Percentiles rank a stretch among this genome's conserved stretches.
Conservation (phyloP, 2,113 vertebrate species). For the Numida meleagris region DNA sequence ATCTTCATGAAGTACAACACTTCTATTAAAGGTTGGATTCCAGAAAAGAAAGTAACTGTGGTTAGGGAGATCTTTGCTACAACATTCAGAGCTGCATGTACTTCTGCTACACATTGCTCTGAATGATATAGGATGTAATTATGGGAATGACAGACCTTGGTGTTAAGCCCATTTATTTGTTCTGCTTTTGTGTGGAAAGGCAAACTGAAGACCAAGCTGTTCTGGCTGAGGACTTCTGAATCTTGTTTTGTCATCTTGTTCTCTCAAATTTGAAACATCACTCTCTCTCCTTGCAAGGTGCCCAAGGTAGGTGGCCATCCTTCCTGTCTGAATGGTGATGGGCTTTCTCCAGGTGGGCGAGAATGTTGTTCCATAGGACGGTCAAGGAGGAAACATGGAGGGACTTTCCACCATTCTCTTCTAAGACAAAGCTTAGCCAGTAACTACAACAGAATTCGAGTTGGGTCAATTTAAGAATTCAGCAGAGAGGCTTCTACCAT, state of each 20-base stretch:
- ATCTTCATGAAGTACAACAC: constrained; percentile 16
- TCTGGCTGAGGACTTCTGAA: constrained; percentile 8
- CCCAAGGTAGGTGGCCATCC: constrained; percentile 47
- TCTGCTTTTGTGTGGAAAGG: constrained; percentile 46
- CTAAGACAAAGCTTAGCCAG: constrained; percentile 51
- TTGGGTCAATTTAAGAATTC: constrained; percentile 84
- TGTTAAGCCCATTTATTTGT: constrained; percentile 18
- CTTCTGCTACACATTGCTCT: constrained; percentile 11
- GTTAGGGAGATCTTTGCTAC: neutral
- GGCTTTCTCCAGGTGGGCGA: constrained; percentile 39
- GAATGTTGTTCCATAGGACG: constrained; percentile 34
- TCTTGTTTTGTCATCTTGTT: constrained; percentile 42
- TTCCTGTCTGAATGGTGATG: constrained; percentile 61
- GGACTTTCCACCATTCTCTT: constrained; percentile 42
- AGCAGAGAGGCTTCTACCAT: constrained; percentile 86
- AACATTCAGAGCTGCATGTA: neutral
- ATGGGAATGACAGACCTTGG: neutral
- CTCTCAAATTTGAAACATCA: constrained; percentile 21
- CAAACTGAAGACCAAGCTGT: constrained; percentile 32
- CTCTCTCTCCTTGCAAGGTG: constrained; percentile 35
- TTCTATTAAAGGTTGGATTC: neutral
- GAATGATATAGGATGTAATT: neutral
- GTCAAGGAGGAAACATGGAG: constrained; percentile 50
- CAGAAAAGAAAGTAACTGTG: neutral
- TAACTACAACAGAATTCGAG: constrained; percentile 29